These are phyloP conservation scores for Poeciliopsis infans DNA, from an alignment of 2,797 vertebrate species.

Conservation along the genomic window DNA sequence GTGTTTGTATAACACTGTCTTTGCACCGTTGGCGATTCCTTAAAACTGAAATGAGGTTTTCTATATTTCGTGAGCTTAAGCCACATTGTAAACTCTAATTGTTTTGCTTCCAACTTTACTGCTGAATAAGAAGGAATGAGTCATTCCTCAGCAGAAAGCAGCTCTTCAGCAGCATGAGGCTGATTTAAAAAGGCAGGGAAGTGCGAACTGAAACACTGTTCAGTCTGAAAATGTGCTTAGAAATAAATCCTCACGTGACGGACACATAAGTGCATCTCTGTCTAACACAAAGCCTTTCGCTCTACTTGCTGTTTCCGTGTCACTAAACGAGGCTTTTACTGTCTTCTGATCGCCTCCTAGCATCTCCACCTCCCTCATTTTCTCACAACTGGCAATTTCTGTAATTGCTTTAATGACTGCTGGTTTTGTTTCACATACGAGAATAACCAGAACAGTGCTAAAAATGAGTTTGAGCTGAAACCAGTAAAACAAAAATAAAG, in stretches of 20 bases:
- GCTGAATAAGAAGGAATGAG: not conserved
- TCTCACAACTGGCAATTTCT: not conserved
- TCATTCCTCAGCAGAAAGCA: not conserved
- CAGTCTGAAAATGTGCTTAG: not conserved
- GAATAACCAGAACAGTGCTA: not conserved
- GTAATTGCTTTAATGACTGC: not conserved
- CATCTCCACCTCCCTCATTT: slow-evolving; percentile 10
- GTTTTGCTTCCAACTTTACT: not conserved
- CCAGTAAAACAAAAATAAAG: not conserved
- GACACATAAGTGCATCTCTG: not conserved
- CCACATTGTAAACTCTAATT: no score
- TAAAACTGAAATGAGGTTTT: not conserved
- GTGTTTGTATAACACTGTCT: not conserved
- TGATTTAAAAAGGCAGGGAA: not conserved
- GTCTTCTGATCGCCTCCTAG: slow-evolving; percentile 11
- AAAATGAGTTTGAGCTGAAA: not conserved
- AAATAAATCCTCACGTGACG: not conserved
- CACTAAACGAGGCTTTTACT: slow-evolving; percentile 34
- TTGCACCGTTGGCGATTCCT: not conserved
- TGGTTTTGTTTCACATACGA: not conserved
- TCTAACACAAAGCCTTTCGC: slow-evolving; percentile 23
- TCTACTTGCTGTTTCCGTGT: slow-evolving; percentile 34
- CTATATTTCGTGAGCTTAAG: not conserved
- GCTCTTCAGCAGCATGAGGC: not conserved
- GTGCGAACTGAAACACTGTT: not conserved